Conservation (phyloP, 1,140 invertebrate genomes). For the Drosophila orosa region DNA sequence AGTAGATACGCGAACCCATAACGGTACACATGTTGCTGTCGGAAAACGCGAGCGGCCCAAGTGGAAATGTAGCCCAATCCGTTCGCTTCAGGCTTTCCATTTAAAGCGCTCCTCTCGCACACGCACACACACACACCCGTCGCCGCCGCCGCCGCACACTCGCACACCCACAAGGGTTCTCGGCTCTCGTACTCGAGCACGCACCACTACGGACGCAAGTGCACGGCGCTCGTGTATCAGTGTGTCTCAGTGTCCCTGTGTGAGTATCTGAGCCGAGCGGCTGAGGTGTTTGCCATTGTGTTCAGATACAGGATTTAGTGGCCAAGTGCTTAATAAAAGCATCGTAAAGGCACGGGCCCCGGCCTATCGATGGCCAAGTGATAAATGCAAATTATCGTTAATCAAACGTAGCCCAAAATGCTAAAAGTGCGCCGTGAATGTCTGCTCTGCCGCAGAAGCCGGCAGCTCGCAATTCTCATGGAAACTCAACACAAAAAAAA, state of each 20-base stretch:
- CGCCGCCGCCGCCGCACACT: constrained; percentile 8
- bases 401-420: constrained; percentile 23
- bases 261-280: constrained; percentile 35
- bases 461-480: constrained; percentile 1
- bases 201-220: constrained; percentile 35
- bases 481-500: neutral
- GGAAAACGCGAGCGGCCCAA: constrained; percentile 59
- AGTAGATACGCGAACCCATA: constrained; percentile 80
- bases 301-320: constrained; percentile 52
- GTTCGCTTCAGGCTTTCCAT: constrained; percentile 72
- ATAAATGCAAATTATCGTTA: constrained; percentile 47
- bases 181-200: constrained; percentile 30
- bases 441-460: neutral
- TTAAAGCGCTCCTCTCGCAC: constrained; percentile 61
- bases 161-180: constrained; percentile 29
- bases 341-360: constrained; percentile 27
- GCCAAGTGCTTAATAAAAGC: constrained; percentile 48
- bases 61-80: constrained; percentile 77
- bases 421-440: constrained; percentile 26
- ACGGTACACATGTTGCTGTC: constrained; percentile 78
- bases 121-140: constrained; percentile 21
- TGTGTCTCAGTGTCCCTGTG: constrained; percentile 25
- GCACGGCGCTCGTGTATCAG: constrained; percentile 22
- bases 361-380: constrained; percentile 21
- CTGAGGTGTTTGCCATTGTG: constrained; percentile 42